Conservation (phyloP, 2,888 invertebrate genomes). For the Lasioglossum figueresi region DNA sequence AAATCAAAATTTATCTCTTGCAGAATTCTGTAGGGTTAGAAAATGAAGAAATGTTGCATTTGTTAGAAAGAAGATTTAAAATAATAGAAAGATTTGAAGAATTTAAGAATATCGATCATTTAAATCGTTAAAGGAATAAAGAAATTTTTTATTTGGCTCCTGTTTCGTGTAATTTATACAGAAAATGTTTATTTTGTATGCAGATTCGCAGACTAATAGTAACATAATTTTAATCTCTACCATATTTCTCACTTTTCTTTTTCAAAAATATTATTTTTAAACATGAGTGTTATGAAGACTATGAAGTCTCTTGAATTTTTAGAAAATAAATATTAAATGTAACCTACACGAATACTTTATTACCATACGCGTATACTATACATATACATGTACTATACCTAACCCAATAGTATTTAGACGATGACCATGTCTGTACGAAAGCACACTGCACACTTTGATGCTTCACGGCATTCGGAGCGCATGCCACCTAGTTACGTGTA, state of each 20-base stretch:
- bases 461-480: slow-evolving; percentile 2
- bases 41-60: background rate
- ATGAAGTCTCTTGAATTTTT: background rate
- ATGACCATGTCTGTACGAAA: background rate
- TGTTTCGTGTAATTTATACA: background rate
- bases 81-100: background rate
- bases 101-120: background rate
- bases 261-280: background rate
- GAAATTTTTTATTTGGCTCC: background rate
- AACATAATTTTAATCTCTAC: background rate
- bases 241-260: background rate
- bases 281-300: background rate
- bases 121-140: background rate
- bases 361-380: background rate
- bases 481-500: background rate
- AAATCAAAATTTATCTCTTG: too few relatives aligned
- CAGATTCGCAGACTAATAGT: too few relatives aligned
- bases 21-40: too few relatives aligned
- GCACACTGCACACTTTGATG: background rate
- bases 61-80: background rate
- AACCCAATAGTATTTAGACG: background rate
- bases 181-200: too few relatives aligned
- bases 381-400: background rate
- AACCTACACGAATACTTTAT: background rate
- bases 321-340: background rate